Conservation (phyloP, 2,113 vertebrate species). For the Hypomesus transpacificus region DNA sequence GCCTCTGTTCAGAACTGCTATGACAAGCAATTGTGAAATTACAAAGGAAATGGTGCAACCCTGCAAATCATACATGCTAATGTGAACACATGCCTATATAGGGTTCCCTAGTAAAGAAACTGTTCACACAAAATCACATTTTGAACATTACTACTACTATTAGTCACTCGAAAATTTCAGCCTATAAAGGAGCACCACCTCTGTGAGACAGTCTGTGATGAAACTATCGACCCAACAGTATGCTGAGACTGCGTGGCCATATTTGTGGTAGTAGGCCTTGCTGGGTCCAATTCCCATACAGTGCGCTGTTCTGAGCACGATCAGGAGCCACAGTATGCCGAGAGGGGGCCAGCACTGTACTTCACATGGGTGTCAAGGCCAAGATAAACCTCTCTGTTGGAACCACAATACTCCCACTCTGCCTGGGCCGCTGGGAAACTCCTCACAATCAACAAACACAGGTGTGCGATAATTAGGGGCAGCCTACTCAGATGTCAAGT, state of each 20-base stretch:
- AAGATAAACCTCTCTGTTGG: conserved; percentile 69
- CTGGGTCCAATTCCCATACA: conserved; percentile 60
- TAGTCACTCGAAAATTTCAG: background rate
- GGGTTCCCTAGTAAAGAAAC: background rate
- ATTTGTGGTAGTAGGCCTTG: conserved; percentile 33
- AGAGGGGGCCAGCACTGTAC: conserved; percentile 47
- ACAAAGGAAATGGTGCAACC: conserved; percentile 49
- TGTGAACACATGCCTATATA: background rate
- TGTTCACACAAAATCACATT: background rate
- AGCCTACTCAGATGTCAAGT: conserved; percentile 66
- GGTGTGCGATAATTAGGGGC: conserved; percentile 73
- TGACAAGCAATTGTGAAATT: conserved; percentile 61
- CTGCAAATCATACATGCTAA: background rate
- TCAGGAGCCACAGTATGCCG: conserved; percentile 53
- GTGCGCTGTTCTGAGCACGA: conserved; percentile 40
- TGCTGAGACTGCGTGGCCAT: background rate
- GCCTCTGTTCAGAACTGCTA: conserved; percentile 71
- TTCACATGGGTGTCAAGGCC: conserved; percentile 70
- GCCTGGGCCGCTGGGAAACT: conserved; percentile 66
- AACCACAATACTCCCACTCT: conserved; percentile 66
- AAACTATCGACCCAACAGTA: background rate
- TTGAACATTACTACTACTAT: background rate
- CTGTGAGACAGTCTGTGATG: background rate
- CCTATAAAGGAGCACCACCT: background rate
- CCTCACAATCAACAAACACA: conserved; percentile 73